Evolutionary conservation across 2,113 vertebrate genomes (phyloP).

Genomic region (Albula glossodonta): DNA sequence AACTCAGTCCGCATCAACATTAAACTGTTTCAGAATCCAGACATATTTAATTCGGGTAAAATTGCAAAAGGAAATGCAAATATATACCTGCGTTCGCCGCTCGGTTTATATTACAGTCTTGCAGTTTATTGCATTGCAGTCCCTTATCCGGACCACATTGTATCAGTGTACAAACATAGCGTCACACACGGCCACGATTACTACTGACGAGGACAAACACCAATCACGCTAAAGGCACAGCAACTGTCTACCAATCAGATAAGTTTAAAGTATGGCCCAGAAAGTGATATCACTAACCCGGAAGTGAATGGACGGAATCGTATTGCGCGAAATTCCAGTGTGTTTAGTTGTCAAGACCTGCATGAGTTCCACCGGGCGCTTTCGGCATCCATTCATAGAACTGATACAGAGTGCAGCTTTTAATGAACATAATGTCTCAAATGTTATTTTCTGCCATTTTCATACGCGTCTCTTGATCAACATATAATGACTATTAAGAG

Average conservation of each 20-base stretch:
- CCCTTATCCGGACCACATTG: background rate
- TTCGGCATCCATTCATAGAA: no score
- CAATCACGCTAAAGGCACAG: background rate
- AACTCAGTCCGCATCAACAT: background rate
- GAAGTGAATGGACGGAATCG: background rate
- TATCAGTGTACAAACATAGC: conserved; percentile 23
- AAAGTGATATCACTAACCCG: conserved; percentile 11
- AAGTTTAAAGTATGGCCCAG: background rate
- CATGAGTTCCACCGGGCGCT: no score
- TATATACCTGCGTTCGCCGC: background rate
- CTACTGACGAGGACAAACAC: background rate
- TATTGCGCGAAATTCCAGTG: conserved; percentile 29
- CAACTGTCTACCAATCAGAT: conserved; percentile 7
- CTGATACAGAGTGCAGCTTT: no score
- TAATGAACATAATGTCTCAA: no score
- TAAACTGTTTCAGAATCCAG: background rate
- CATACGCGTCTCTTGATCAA: no score
- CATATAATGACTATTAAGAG: no score
- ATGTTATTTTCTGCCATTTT: no score
- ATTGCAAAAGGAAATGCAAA: background rate
- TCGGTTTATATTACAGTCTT: background rate
- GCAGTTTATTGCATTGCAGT: background rate
- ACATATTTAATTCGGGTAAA: background rate
- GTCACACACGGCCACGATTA: background rate
- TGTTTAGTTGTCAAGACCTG: background rate